These are phyloP conservation scores for Climacteris rufus DNA, from an alignment of 2,113 vertebrate genomes.

Conservation along the genomic window DNA sequence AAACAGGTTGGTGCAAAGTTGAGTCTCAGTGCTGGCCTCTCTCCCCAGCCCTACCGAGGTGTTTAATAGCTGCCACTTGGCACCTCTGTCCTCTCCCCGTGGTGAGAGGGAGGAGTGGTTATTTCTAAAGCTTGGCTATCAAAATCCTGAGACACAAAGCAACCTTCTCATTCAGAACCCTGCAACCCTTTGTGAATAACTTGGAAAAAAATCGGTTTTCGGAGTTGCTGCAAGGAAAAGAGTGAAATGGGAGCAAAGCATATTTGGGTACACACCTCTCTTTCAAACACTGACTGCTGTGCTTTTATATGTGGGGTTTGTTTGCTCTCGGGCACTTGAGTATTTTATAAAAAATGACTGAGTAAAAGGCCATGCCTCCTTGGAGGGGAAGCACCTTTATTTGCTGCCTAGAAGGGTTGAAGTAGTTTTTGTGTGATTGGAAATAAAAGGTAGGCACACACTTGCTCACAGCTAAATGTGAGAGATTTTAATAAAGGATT, in stretches of 20 bases:
- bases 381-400: background rate
- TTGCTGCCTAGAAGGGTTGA: background rate
- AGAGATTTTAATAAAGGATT: background rate
- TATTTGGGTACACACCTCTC: background rate
- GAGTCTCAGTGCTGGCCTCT: accelerated
- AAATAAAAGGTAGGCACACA: background rate
- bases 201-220: background rate
- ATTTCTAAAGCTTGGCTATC: background rate
- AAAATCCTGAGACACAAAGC: background rate
- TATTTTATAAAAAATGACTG: background rate
- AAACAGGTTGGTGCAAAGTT: background rate
- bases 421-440: background rate
- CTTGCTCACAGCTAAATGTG: too few species aligned
- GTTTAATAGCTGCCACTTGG: background rate
- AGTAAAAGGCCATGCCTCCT: background rate
- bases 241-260: background rate
- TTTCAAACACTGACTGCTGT: background rate
- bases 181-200: background rate
- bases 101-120: background rate
- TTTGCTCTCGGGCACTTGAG: background rate
- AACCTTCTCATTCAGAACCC: background rate
- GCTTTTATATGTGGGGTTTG: background rate
- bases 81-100: background rate
- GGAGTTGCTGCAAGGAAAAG: background rate
- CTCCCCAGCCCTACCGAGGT: background rate